Conservation (phyloP, 2,797 vertebrate species). For the Selene dorsalis region DNA sequence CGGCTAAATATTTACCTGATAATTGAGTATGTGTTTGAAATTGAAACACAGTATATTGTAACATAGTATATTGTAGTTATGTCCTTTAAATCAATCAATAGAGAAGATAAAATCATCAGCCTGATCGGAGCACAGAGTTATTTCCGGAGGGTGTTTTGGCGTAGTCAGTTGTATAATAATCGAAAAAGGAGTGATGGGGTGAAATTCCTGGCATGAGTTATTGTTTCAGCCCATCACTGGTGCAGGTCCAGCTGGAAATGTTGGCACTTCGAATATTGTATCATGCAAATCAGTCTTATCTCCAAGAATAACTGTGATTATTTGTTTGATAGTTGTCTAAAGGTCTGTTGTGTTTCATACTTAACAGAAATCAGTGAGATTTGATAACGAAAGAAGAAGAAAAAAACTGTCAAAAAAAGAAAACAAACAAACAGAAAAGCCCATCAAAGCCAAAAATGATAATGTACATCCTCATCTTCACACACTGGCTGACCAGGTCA, state of each 20-base stretch:
- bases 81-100: not conserved
- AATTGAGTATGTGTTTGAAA: not conserved
- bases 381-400: not conserved
- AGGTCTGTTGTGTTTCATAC: not conserved
- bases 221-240: not conserved
- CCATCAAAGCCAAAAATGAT: not conserved
- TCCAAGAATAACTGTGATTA: not conserved
- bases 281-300: not conserved
- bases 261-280: not conserved
- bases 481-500: constrained; percentile 3
- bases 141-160: too few species aligned
- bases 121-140: too few species aligned
- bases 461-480: not conserved
- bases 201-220: not conserved
- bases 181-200: not conserved
- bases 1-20: not conserved
- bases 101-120: too few species aligned
- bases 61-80: not conserved
- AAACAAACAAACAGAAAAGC: not conserved
- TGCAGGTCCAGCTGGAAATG: not conserved
- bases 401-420: not conserved
- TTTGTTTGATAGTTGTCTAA: not conserved
- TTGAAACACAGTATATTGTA: not conserved
- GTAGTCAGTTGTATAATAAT: not conserved
- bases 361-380: not conserved